Percentiles rank a stretch among this genome's conserved stretches.
phyloP scores from a whole-genome alignment of 2,797 vertebrate species.

The Cirrhinus molitorella region DNA sequence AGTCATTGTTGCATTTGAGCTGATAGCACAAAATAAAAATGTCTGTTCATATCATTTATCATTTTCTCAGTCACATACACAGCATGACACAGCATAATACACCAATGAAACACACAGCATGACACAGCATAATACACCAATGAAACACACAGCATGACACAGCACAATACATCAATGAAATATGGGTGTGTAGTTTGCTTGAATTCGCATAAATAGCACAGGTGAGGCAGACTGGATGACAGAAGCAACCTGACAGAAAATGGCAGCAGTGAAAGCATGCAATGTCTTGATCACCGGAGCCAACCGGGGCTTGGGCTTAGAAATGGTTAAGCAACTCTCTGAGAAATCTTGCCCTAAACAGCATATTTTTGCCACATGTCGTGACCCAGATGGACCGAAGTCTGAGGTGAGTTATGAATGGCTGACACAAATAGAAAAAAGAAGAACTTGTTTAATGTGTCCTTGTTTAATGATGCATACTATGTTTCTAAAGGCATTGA shows the following conservation, averaged over 20 bases:
- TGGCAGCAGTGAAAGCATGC: conserved; percentile 44
- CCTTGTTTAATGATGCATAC: neutral
- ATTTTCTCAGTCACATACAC: neutral
- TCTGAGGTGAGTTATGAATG: conserved; percentile 65
- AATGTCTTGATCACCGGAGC: conserved; percentile 74
- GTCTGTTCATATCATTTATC: neutral
- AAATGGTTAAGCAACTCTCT: conserved; percentile 67
- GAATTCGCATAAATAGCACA: neutral
- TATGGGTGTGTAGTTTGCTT: neutral
- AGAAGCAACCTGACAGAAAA: neutral
- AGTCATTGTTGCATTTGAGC: neutral
- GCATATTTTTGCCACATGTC: conserved; percentile 71
- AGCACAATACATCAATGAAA: neutral
- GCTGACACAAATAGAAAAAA: neutral
- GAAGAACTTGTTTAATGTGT: neutral
- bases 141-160: neutral
- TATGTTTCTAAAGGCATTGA: conserved; percentile 15
- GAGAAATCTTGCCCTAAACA: conserved; percentile 36
- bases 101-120: neutral
- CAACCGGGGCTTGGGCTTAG: conserved; percentile 74
- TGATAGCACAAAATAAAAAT: neutral
- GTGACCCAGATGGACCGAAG: conserved; percentile 66
- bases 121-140: neutral
- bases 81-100: neutral
- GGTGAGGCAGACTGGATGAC: neutral